These are phyloP conservation scores for Pimpla rufipes DNA, from an alignment of 2,888 invertebrate species.

Conservation along the genomic window DNA sequence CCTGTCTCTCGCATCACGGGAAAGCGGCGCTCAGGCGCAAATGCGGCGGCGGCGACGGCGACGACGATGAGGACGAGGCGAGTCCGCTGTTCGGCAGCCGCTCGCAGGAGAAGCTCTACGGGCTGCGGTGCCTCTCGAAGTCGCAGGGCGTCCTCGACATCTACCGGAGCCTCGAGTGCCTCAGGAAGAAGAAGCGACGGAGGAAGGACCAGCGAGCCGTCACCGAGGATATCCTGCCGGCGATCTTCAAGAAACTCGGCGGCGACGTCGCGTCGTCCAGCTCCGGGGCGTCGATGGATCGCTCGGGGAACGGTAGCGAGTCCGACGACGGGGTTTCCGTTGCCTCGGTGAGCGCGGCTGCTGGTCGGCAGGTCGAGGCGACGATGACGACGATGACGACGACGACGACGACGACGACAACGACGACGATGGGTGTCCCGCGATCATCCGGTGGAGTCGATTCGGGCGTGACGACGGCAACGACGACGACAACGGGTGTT, in stretches of 20 bases:
- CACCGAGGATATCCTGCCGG: constrained; percentile 80
- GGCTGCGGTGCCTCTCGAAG: constrained; percentile 85
- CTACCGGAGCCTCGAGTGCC: constrained; percentile 83
- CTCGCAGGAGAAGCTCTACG: constrained; percentile 86
- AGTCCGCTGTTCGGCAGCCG: constrained; percentile 82
- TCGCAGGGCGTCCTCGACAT: constrained; percentile 86
- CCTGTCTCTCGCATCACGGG: constrained; percentile 78
- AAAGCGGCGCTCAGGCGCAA: constrained; percentile 61
- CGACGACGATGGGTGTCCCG: too few relatives aligned
- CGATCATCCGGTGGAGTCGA: not conserved
- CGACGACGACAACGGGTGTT: not conserved
- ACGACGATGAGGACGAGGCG: constrained; percentile 68
- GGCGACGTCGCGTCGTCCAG: constrained; percentile 73
- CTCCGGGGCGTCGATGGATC: constrained; percentile 40
- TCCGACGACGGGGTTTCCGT: constrained; percentile 4
- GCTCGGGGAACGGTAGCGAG: constrained; percentile 45
- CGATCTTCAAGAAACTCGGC: constrained; percentile 78
- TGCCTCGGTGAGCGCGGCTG: not conserved
- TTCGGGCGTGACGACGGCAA: not conserved
- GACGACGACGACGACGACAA: not conserved
- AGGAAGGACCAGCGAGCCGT: constrained; percentile 78
- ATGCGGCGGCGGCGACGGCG: too few relatives aligned
- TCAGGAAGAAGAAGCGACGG: constrained; percentile 76
- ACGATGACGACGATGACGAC: too few relatives aligned
- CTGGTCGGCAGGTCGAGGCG: not conserved